These are phyloP conservation scores for human DNA, from an alignment of 2,113 vertebrate species.

Conservation along the genomic window GRCh38 chr1:201498501-201499000, in stretches of 20 bases:
- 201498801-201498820: not conserved
- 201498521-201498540: not conserved
- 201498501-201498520: not conserved
- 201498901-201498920: accelerated
- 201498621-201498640: not conserved
- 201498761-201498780: not conserved
- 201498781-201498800: not conserved
- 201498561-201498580: not conserved
- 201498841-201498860: not conserved
- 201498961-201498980: no score
- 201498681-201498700: not conserved
- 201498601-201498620: not conserved
- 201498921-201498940: no score
- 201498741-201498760: not conserved
- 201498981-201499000: accelerated
- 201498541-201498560: not conserved
- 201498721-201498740: not conserved
- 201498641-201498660: not conserved
- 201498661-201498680: not conserved
- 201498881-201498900: not conserved
- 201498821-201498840: accelerated
- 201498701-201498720: no score
- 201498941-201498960: accelerated
- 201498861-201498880: not conserved
- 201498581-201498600: not conserved